A percentile compares a stretch with the other conserved stretches of the same genome.
Conservation (phyloP, 2,888 invertebrate genomes). For the Desoria tigrina region DNA sequence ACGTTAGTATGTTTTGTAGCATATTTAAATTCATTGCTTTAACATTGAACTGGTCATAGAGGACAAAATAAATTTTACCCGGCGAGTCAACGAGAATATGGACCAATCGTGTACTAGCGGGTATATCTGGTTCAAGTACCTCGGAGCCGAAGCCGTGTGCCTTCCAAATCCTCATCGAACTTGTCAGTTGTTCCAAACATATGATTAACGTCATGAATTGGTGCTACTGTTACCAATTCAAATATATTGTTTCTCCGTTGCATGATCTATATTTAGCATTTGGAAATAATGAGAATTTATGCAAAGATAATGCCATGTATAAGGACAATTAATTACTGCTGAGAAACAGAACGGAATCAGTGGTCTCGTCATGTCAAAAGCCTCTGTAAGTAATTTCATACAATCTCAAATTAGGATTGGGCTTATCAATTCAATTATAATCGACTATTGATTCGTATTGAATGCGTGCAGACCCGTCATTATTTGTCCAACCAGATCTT, state of each 20-base stretch:
- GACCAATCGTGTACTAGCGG: too few species aligned
- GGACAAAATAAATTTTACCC: not conserved
- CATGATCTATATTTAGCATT: slow-evolving; percentile 69
- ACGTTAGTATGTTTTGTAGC: not conserved
- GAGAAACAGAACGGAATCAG: slow-evolving; percentile 91
- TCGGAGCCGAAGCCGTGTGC: slow-evolving; percentile 17
- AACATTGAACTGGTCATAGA: too few species aligned
- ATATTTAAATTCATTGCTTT: not conserved
- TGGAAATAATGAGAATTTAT: slow-evolving; percentile 60
- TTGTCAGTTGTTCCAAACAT: slow-evolving; percentile 61
- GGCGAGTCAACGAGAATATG: too few species aligned
- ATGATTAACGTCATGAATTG: slow-evolving; percentile 66
- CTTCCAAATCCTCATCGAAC: slow-evolving; percentile 58
- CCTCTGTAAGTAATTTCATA: slow-evolving; percentile 70
- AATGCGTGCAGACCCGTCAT: slow-evolving; percentile 7
- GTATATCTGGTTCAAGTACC: slow-evolving; percentile 1
- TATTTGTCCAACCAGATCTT: slow-evolving; percentile 76
- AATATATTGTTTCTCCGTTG: slow-evolving; percentile 96
- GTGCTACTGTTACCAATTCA: slow-evolving; percentile 85
- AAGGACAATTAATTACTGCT: slow-evolving; percentile 68
- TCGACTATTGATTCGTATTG: too few species aligned
- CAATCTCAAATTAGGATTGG: not conserved
- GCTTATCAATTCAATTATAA: too few species aligned
- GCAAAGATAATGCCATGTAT: slow-evolving; percentile 1
- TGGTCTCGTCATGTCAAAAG: slow-evolving; percentile 89